Base-by-base conservation (phyloP, 1,140 invertebrate species). In the Nasonia longicornis region DNA sequence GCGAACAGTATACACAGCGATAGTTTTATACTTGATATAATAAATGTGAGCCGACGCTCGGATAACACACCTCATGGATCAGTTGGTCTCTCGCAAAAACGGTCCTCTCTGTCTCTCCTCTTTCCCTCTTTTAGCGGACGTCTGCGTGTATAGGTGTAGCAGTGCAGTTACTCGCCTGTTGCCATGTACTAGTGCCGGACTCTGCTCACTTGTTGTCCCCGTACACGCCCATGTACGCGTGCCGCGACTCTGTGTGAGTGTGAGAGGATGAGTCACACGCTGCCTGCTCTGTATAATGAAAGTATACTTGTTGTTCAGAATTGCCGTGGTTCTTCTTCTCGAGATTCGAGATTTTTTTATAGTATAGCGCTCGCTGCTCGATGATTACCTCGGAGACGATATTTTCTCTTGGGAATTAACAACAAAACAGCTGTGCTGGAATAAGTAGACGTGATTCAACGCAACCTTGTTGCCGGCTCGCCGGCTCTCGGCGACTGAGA, bases 181-280 rank as follows among this genome's bases (percentile, higher is more conserved):
- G 74, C 74, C 74, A 67, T 66, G 58, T 66, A 77, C 74, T 3
- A 35, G 31, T 35, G 63, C 52, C 4, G 31, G 38, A 14, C 29
- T 75, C 74, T 16, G 58, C 74, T 64, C 52, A 11, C 31, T 76
- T 29, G 63, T 66, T 20, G 29, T 22, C 58, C 29, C 20, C 20
- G 38, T n/a, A 58, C 35, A 67, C 63, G 74, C 74, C 74, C 74
- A 66, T 77, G 63, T 66, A 35, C 38, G 63, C n/a, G 73, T 75
- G 52, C 4, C 48, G 72, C 48, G 12, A 26, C 12, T 8, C 73
- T 48, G 45, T 48, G 45, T 48, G 45, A 14, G 45, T 14, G 45
- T 16, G 11, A 48, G 45, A 48, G 45, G 2, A 58, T 63, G 73
- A 75, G 20, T 63, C 52, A 71, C n/a, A 63, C 73, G 73, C 20